Conservation (phyloP, 2,888 invertebrate genomes). For the Volucella bombylans region DNA sequence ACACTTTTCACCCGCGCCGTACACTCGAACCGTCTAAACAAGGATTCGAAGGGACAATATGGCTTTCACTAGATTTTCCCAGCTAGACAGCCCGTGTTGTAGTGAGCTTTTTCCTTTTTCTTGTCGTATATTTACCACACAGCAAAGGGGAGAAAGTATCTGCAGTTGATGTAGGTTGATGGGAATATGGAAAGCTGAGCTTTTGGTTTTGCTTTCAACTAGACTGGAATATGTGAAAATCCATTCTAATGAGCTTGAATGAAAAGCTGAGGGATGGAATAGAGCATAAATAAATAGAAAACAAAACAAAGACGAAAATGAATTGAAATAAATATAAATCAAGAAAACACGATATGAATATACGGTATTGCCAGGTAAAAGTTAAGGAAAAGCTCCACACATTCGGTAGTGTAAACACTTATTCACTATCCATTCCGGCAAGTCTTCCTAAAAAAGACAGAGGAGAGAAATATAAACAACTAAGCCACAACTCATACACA, state of each 20-base stretch:
- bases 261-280: conserved; percentile 13
- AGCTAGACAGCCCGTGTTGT: conserved; percentile 21
- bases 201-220: conserved; percentile 30
- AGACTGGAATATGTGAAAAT: conserved; percentile 10
- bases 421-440: too few relatives aligned
- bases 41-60: conserved; percentile 66
- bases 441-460: too few relatives aligned
- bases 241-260: conserved; percentile 39
- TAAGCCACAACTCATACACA: too few relatives aligned
- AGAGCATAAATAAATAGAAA: neutral
- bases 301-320: neutral
- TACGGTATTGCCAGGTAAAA: conserved; percentile 36
- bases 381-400: too few relatives aligned
- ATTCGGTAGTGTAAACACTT: too few relatives aligned
- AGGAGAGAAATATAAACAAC: too few relatives aligned
- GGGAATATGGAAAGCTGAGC: conserved; percentile 62
- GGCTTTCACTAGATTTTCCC: conserved; percentile 65
- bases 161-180: conserved; percentile 68
- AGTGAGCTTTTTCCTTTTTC: conserved; percentile 43
- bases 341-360: conserved; percentile 37
- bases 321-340: conserved; percentile 38
- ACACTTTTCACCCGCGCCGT: conserved; percentile 63
- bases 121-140: conserved; percentile 47
- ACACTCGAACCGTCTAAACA: conserved; percentile 67
- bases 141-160: conserved; percentile 60